Evolutionary conservation across 2,888 invertebrate species (phyloP).

Genomic region (Sminthurides aquaticus): DNA sequence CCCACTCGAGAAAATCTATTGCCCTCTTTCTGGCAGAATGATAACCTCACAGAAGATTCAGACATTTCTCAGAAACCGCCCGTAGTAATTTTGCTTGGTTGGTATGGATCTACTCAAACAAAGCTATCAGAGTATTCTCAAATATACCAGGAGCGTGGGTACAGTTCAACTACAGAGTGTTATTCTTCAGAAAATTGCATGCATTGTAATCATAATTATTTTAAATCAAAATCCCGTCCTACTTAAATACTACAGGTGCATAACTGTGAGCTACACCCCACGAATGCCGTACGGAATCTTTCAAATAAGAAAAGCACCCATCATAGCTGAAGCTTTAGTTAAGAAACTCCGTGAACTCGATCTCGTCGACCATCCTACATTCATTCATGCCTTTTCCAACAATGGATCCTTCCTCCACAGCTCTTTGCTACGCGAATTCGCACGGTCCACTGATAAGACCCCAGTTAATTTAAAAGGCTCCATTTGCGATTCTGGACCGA

Average conservation of each 20-base stretch:
- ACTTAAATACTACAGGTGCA: slow-evolving; percentile 53
- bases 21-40: slow-evolving; percentile 6
- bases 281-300: slow-evolving; percentile 59
- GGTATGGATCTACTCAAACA: slow-evolving; percentile 72
- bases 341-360: slow-evolving; percentile 52
- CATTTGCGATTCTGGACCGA: slow-evolving; percentile 66
- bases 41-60: not conserved
- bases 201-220: too few species aligned
- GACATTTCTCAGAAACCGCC: slow-evolving; percentile 58
- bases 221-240: too few species aligned
- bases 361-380: slow-evolving; percentile 61
- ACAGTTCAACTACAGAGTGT: slow-evolving; percentile 43
- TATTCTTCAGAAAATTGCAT: too few species aligned
- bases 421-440: slow-evolving; percentile 61
- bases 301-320: slow-evolving; percentile 27
- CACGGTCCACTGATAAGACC: slow-evolving; percentile 44
- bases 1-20: slow-evolving; percentile 23
- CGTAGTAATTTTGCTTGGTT: slow-evolving; percentile 65
- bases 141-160: slow-evolving; percentile 70
- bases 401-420: slow-evolving; percentile 69
- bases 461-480: slow-evolving; percentile 54
- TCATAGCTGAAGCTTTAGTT: slow-evolving; percentile 26
- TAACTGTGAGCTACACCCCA: slow-evolving; percentile 63
- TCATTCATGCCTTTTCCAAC: slow-evolving; percentile 69
- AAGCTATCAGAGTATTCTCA: slow-evolving; percentile 70